Base-by-base conservation (phyloP, 1,140 invertebrate species). In the Diorhabda sublineata region DNA sequence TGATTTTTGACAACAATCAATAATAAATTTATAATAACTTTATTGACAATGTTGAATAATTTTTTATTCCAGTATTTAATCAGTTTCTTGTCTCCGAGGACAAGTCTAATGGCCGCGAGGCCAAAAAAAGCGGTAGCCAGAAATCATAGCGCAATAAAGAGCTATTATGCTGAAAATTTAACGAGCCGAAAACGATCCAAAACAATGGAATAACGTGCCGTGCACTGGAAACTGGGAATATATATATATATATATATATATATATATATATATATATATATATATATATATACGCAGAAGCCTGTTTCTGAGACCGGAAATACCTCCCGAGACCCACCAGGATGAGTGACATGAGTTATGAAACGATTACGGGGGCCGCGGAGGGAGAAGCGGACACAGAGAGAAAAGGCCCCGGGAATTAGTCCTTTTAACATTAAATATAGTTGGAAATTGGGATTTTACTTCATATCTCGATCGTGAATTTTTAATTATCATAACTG, bases 131-230 rank as follows among this genome's bases (percentile, higher is more conserved):
- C 71, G 69, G 73, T 66, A 66, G 72, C 45, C 69, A 73, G 74
- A 75, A 75, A 75, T 73, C 74, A 73, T 69, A 71, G 66, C 62
- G 69, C 69, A 73, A 69, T 75, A 73, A 75, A 71, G 73, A 71
- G 71, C 74, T 71, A 73, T 73, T 75, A 69, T 61, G 74, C 59
- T 71, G 74, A 75, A 75, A 75, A 75, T 75, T 69, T 69, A 75
- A 64, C 69, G 62, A 71, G 62, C 71, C 68, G 70, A 71, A 75
- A 75, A 69, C 71, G 61, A 57, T 60, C 56, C 68, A 64, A 26
- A 73, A 75, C 74, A 75, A 75, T 75, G 67, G 71, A 69, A 71
- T 71, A 69, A 66, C 68, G 72, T 71, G 61, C 68, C 68, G 67
- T 61, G 72, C 69, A 66, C 60, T 56, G 56, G 45, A 43, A 42